Evolutionary conservation across 1,140 invertebrate genomes (phyloP), one percentile per base, ranked within the genome.

Genomic region (Philopotamus ludificatus): DNA sequence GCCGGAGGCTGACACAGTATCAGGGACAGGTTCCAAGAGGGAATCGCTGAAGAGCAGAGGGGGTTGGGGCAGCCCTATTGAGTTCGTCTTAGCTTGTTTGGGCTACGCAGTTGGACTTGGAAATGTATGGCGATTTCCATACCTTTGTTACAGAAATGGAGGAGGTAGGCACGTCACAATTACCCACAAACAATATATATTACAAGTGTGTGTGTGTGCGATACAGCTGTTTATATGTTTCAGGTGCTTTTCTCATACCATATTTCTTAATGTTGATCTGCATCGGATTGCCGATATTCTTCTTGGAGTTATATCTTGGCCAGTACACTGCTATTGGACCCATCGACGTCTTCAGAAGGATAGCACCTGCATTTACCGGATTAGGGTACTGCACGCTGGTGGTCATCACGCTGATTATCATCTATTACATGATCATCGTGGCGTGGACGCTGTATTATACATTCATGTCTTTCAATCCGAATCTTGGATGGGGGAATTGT

Each of bases 61-160:
- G 2, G 84, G 84, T 65, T 93, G 91, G 91, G 84, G 84, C 1
- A 85, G 83, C 23, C 87, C 89, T 34, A 74, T 92, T 67, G 86
- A 89, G 74, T 89, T 88, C 70, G 81, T 94, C 59, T 77, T 94
- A n/a, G 89, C 90, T 21, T 90, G 89, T 73, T 82, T 93, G 44
- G 82, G 92, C 74, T 80, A 94, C 81, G 85, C 87, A 12, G 89
- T 94, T n/a, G 91, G 91, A 2, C 82, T 50, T 1, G 91, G 91
- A 25, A 95, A 94, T 75, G 88, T 95, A 42, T 95, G 92, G 92
- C 81, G 92, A 66, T 95, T 94, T 76, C 92, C 92, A 1, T 93
- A 90, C 76, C 80, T 92, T 23, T 87, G 86, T 66, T 92, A 91
- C 74, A 86, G 87, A 72, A 92, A 92, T 80, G 90, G 90, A 25